Conservation (phyloP, 2,888 invertebrate species). For the Lymantria monacha region DNA sequence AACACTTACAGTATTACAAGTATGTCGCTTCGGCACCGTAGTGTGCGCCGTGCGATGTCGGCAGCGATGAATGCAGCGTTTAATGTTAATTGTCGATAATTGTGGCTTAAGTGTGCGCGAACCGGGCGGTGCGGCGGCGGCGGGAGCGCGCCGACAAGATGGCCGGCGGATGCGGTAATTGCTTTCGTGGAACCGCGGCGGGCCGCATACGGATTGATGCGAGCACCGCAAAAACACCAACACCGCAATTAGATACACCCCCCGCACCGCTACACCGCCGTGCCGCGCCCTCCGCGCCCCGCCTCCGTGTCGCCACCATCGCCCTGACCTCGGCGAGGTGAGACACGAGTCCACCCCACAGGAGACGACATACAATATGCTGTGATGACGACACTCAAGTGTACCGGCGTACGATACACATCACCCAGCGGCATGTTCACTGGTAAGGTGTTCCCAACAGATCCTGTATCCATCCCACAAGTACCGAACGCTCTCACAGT, state of each 20-base stretch:
- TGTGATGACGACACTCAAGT: neutral
- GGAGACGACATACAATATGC: neutral
- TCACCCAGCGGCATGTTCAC: too few relatives aligned
- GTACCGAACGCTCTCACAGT: too few relatives aligned
- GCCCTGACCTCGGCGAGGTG: slow-evolving; percentile 25
- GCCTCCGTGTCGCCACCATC: slow-evolving; percentile 23
- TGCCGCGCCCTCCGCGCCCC: slow-evolving; percentile 20
- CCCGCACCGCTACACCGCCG: slow-evolving; percentile 10
- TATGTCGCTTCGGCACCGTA: too few relatives aligned
- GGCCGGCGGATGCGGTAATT: slow-evolving; percentile 77
- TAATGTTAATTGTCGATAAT: slow-evolving; percentile 65
- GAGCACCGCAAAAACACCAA: slow-evolving; percentile 54
- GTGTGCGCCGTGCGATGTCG: too few relatives aligned
- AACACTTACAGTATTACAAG: too few relatives aligned
- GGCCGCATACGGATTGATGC: slow-evolving; percentile 65
- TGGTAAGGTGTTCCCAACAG: too few relatives aligned
- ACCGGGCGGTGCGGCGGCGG: slow-evolving; percentile 15
- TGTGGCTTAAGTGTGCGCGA: slow-evolving; percentile 42
- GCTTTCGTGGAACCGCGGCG: slow-evolving; percentile 68
- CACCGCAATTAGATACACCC: slow-evolving; percentile 52
- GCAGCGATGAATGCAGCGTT: slow-evolving; percentile 23
- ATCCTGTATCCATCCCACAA: too few relatives aligned
- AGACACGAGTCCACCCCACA: slow-evolving; percentile 11
- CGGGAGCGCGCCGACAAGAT: slow-evolving; percentile 51
- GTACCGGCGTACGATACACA: too few relatives aligned